Evolutionary conservation across 2,113 vertebrate species (phyloP).

Genomic region (Sylvilagus bachmani): DNA sequence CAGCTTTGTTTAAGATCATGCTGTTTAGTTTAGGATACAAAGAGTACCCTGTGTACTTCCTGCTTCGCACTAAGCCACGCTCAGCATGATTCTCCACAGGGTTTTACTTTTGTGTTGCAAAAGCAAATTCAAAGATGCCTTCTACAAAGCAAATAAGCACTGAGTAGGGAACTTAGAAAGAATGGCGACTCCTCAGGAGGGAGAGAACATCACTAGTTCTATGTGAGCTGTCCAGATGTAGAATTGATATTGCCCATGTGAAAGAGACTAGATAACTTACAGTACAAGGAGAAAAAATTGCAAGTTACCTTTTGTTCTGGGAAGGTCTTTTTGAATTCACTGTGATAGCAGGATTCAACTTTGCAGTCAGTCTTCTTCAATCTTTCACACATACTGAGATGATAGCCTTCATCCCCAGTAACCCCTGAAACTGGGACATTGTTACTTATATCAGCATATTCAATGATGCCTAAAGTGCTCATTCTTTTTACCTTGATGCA

Average conservation of each 20-base stretch:
- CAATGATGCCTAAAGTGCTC: background rate
- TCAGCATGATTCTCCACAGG: conserved; percentile 26
- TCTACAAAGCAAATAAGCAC: conserved; percentile 51
- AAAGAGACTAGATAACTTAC: conserved; percentile 10
- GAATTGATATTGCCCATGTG: conserved; percentile 44
- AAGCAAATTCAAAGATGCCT: conserved; percentile 65
- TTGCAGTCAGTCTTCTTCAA: background rate
- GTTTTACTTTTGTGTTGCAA: conserved; percentile 50
- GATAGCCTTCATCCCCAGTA: background rate
- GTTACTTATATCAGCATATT: background rate
- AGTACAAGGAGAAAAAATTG: background rate
- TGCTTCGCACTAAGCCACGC: conserved; percentile 48
- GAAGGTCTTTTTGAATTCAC: background rate
- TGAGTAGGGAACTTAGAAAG: conserved; percentile 15
- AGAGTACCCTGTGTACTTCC: conserved; percentile 41
- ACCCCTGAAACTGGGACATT: background rate
- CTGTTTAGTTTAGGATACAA: conserved; percentile 57
- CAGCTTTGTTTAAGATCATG: conserved; percentile 48
- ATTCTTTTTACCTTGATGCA: background rate
- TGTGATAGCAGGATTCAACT: background rate
- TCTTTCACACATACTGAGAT: background rate
- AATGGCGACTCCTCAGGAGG: conserved; percentile 53
- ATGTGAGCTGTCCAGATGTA: conserved; percentile 44
- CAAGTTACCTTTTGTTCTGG: background rate
- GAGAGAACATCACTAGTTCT: background rate